These are phyloP conservation scores for Phocides pigmalion DNA, from an alignment of 1,140 invertebrate genomes.

Conservation along the genomic window DNA sequence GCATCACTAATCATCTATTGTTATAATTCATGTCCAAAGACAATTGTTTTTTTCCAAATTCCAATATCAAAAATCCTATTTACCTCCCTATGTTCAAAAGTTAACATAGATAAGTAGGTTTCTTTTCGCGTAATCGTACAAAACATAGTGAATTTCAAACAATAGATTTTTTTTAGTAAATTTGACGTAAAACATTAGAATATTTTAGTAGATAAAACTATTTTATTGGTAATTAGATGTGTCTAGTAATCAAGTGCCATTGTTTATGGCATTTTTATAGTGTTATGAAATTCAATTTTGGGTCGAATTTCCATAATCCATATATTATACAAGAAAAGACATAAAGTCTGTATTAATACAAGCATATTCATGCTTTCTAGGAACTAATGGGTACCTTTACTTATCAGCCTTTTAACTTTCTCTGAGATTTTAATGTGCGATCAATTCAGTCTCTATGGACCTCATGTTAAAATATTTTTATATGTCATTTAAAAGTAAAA, in stretches of 20 bases:
- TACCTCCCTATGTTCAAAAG: constrained; percentile 2
- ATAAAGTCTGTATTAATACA: constrained; percentile 1
- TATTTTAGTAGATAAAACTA: background rate
- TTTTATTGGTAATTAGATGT: background rate
- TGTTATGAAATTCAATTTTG: constrained; percentile 3
- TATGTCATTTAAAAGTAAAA: constrained; percentile 53
- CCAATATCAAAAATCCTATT: too few species aligned
- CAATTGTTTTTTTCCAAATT: constrained; percentile 36
- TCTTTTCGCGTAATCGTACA: too few species aligned
- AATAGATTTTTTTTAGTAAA: background rate
- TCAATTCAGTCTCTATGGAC: constrained; percentile 32
- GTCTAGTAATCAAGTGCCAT: constrained; percentile 17
- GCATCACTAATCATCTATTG: constrained; percentile 58
- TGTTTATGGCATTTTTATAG: constrained; percentile 23
- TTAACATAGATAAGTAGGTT: too few species aligned
- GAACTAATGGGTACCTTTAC: constrained; percentile 50
- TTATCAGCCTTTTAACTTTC: constrained; percentile 67
- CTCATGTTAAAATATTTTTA: constrained; percentile 34
- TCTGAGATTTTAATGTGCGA: constrained; percentile 46
- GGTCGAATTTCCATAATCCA: background rate
- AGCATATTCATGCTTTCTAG: constrained; percentile 1
- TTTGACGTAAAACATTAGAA: too few species aligned
- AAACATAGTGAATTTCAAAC: too few species aligned
- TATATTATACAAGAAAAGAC: constrained; percentile 1
- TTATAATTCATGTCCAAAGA: constrained; percentile 54